These are phyloP conservation scores for Bubo bubo DNA, from an alignment of 2,113 vertebrate genomes.

Conservation along the genomic window DNA sequence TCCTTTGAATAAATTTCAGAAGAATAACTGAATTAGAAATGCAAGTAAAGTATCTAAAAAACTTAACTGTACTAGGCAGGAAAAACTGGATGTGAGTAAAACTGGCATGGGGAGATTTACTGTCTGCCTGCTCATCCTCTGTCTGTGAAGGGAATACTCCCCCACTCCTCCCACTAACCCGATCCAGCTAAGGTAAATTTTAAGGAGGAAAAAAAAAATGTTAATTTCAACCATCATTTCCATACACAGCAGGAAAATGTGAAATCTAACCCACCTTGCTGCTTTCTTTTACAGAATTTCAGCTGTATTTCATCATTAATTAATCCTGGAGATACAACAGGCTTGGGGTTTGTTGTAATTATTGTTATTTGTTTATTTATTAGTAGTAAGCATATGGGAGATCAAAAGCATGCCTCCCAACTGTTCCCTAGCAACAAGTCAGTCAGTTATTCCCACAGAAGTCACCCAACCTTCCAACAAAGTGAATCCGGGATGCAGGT, in stretches of 20 bases:
- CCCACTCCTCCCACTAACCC: conserved; percentile 33
- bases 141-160: conserved; percentile 47
- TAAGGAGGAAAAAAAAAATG: conserved; percentile 9
- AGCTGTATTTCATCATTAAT: conserved; percentile 78
- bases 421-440: conserved; percentile 74
- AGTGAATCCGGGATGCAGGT: not conserved
- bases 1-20: conserved; percentile 88
- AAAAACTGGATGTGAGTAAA: conserved; percentile 11
- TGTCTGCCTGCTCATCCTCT: conserved; percentile 29
- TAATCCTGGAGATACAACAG: conserved; percentile 76
- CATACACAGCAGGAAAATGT: not conserved
- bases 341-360: conserved; percentile 78
- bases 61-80: conserved; percentile 72
- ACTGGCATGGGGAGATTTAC: conserved; percentile 19
- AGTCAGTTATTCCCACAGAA: not conserved
- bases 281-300: conserved; percentile 58
- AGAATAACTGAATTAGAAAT: conserved; percentile 87
- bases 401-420: conserved; percentile 72
- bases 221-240: conserved; percentile 34
- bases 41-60: conserved; percentile 83
- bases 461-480: not conserved
- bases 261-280: conserved; percentile 21
- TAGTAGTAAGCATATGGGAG: conserved; percentile 73
- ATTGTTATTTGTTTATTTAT: conserved; percentile 81
- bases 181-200: conserved; percentile 61